Base-by-base conservation (phyloP, 1,140 invertebrate genomes). In the Parasteatoda tepidariorum region DNA sequence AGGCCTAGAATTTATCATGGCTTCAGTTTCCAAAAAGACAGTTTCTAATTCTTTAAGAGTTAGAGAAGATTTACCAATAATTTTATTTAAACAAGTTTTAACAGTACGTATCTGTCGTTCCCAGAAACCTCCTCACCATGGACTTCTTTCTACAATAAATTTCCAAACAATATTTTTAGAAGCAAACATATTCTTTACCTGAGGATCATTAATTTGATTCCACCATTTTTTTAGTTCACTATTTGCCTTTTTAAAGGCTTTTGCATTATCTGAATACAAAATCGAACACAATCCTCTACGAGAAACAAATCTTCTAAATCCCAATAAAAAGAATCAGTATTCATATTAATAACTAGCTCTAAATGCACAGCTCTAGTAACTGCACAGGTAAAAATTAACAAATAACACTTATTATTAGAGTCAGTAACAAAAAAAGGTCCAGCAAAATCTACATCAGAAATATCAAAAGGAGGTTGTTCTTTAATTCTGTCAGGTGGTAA, bases 1-100 rank as follows among this genome's bases (percentile, higher is more conserved):
- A 7, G 87, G 87, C 9, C 86, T 76, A 3, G 59, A 81, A 68
- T 88, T 88, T 2, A 88, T 62, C 0, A 86, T 67, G 3, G 67
- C 33, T 71, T 86, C 86, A 5, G 82, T 85, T 28, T 84, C 85
- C 1, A 66, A 73, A 24, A 88, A 34, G 2, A 85, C 74, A 11
- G 87, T 86, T 33, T 84, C 9, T 7, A 83, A 41, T 67, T 83
- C 68, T 11, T 64, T 76, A 70, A 66, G 15, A 6, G 62, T 54
- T 18, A 84, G 41, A 5, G 48, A 24, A 34, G 55, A 48, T 64
- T 67, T 57, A 9, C 74, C 82, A 7, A 57, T 0, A n/a, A n/a
- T n/a, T n/a, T n/a, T n/a, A n/a, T n/a, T n/a, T n/a, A n/a, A n/a
- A n/a, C n/a, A n/a, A n/a, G 34, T 78, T 67, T 84, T 84, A 15